Conservation (phyloP, 2,888 invertebrate genomes). For the Agrochola lota region DNA sequence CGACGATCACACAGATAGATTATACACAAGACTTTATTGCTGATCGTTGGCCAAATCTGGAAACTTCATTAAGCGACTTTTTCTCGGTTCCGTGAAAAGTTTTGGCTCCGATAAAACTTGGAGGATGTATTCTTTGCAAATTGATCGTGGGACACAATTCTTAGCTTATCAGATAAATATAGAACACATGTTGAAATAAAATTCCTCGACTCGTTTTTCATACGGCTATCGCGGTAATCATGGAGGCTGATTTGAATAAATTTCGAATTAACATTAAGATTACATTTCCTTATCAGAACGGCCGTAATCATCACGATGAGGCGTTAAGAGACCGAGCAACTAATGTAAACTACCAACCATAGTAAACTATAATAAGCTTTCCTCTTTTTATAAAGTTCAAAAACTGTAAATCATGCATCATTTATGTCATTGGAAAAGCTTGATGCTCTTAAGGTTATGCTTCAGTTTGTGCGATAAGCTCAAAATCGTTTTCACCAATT, state of each 20-base stretch:
- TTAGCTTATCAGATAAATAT: slow-evolving; percentile 55
- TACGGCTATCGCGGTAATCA: slow-evolving; percentile 50
- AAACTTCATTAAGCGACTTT: slow-evolving; percentile 63
- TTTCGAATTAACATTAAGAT: slow-evolving; percentile 63
- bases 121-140: slow-evolving; percentile 52
- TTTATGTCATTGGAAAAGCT: neutral
- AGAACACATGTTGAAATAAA: slow-evolving; percentile 52
- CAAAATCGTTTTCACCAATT: neutral
- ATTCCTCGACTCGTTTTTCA: slow-evolving; percentile 52
- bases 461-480: neutral
- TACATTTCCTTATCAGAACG: slow-evolving; percentile 62
- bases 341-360: slow-evolving; percentile 29
- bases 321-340: slow-evolving; percentile 32
- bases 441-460: no score
- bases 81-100: slow-evolving; percentile 54
- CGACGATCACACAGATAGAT: slow-evolving; percentile 49
- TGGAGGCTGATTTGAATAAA: slow-evolving; percentile 56
- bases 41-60: slow-evolving; percentile 56
- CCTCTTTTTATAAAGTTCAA: neutral
- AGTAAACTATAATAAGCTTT: neutral
- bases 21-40: slow-evolving; percentile 56
- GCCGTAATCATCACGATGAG: slow-evolving; percentile 41
- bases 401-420: neutral
- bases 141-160: slow-evolving; percentile 56
- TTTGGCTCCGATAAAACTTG: slow-evolving; percentile 51